Conservation (phyloP, 1,140 invertebrate genomes). For the Drosophila busckii region DNA sequence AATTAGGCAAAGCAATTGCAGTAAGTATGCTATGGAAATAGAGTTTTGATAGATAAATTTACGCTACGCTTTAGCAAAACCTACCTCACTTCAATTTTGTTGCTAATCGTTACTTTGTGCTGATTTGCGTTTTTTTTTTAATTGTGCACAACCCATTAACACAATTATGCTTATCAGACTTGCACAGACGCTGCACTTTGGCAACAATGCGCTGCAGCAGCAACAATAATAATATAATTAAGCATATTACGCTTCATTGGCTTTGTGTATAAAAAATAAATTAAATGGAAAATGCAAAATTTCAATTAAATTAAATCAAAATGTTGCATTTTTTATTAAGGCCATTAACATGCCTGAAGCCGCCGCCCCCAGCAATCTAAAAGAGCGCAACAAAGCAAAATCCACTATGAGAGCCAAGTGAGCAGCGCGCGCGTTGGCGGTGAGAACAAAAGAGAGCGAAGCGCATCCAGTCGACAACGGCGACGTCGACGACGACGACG, state of each 20-base stretch:
- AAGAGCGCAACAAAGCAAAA: too few relatives aligned
- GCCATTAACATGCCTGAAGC: conserved; percentile 53
- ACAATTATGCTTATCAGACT: conserved; percentile 23
- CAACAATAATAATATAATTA: neutral
- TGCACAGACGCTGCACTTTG: neutral
- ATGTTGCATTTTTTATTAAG: conserved; percentile 61
- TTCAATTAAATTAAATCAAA: conserved; percentile 61
- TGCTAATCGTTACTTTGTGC: too few relatives aligned
- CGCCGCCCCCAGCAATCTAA: too few relatives aligned
- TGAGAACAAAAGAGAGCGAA: conserved; percentile 30
- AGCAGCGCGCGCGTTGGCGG: neutral
- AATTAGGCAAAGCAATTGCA: too few relatives aligned
- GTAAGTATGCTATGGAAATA: conserved; percentile 11
- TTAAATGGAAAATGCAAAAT: conserved; percentile 44
- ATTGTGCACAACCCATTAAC: conserved; percentile 27
- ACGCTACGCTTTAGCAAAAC: neutral
- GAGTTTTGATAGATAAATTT: neutral
- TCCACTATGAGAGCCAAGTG: neutral
- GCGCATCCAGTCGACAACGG: conserved; percentile 41
- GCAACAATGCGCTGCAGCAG: neutral
- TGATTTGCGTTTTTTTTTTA: too few relatives aligned
- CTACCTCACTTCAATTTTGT: conserved; percentile 20
- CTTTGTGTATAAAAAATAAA: conserved; percentile 54
- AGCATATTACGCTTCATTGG: conserved; percentile 41
- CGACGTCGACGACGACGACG: conserved; percentile 51